A percentile compares a stretch with the other conserved stretches of the same genome.
Evolutionary conservation across 2,888 invertebrate genomes (phyloP).

Genomic region (Epinotia bilunana): DNA sequence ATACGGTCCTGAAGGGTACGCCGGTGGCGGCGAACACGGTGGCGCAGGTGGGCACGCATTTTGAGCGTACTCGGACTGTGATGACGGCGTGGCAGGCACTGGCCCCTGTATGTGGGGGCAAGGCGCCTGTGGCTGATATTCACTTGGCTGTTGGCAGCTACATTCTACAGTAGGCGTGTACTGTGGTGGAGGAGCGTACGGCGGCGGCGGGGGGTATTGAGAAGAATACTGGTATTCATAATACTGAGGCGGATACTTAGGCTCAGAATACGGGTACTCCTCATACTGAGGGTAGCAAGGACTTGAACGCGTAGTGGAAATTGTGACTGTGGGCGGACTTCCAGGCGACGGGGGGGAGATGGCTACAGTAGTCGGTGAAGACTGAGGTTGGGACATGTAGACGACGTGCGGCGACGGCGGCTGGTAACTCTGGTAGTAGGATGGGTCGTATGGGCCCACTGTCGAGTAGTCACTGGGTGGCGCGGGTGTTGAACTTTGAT

Average conservation of each 20-base stretch:
- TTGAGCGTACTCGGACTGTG: slow-evolving; percentile 43
- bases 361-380: slow-evolving; percentile 51
- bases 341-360: slow-evolving; percentile 52
- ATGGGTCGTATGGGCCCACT: slow-evolving; percentile 46
- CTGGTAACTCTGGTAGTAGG: slow-evolving; percentile 34
- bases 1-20: slow-evolving; percentile 31
- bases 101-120: slow-evolving; percentile 32
- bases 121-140: slow-evolving; percentile 19
- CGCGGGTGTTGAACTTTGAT: slow-evolving; percentile 47
- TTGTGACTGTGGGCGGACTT: slow-evolving; percentile 51
- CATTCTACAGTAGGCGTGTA: slow-evolving; percentile 43
- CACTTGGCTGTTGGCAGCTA: slow-evolving; percentile 15
- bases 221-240: slow-evolving; percentile 49
- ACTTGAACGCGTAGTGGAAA: slow-evolving; percentile 48
- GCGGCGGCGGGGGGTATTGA: slow-evolving; percentile 35
- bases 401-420: slow-evolving; percentile 53
- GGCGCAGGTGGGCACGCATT: slow-evolving; percentile 40
- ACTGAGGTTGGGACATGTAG: slow-evolving; percentile 57
- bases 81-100: slow-evolving; percentile 30
- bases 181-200: slow-evolving; percentile 26
- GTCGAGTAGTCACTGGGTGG: slow-evolving; percentile 51
- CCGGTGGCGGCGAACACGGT: slow-evolving; percentile 32
- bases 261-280: slow-evolving; percentile 51
- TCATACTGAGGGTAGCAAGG: slow-evolving; percentile 40
- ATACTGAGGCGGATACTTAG: slow-evolving; percentile 51